phyloP scores from a whole-genome alignment of 2,888 invertebrate species.

The Leptarthrus brevirostris region DNA sequence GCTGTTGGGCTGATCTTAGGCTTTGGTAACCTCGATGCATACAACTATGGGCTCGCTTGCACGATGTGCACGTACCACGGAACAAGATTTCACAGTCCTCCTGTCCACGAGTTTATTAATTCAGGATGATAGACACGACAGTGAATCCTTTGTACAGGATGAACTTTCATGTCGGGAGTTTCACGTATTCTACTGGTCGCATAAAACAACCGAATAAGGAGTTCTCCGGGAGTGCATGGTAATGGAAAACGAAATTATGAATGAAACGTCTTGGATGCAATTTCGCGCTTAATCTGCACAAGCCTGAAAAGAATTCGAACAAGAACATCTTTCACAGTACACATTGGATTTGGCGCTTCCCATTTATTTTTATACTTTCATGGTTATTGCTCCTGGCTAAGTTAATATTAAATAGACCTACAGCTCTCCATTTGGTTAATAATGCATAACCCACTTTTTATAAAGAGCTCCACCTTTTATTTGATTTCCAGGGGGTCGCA shows the following conservation, averaged over 20 bases:
- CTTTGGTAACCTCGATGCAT: constrained; percentile 34
- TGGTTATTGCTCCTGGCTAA: background rate
- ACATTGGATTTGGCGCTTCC: background rate
- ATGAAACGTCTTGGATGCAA: constrained; percentile 10
- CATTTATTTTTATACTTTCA: background rate
- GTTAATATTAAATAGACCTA: constrained; percentile 2
- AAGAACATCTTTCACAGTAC: background rate
- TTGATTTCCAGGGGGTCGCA: background rate
- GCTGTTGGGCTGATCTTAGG: constrained; percentile 47
- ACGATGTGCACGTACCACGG: constrained; percentile 26
- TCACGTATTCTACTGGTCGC: background rate
- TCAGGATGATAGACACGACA: background rate
- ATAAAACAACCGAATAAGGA: background rate
- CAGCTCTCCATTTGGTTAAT: background rate
- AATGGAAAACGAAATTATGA: constrained; percentile 10
- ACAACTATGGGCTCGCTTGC: constrained; percentile 20
- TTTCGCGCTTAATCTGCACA: constrained; percentile 14
- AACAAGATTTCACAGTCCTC: constrained; percentile 1
- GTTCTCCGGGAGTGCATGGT: background rate
- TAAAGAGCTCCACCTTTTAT: constrained; percentile 9
- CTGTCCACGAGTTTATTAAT: constrained; percentile 34
- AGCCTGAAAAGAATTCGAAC: background rate
- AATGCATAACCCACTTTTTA: background rate
- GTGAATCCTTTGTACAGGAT: background rate
- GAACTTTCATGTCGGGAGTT: background rate